Conservation (phyloP, 1,140 invertebrate species). For the Drosophila rhopaloa region DNA sequence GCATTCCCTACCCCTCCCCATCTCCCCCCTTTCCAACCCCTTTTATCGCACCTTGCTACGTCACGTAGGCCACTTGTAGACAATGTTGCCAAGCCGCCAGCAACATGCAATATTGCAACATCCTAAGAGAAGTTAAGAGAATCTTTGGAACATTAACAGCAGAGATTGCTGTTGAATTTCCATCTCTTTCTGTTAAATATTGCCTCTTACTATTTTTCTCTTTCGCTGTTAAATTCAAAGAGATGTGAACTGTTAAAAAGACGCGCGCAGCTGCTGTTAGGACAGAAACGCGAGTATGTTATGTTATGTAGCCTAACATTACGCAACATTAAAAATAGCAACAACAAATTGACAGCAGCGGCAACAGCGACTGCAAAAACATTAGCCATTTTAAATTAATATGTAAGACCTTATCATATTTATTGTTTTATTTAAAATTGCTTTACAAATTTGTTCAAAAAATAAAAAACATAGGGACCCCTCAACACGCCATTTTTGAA, state of each 20-base stretch:
- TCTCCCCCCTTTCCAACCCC: background rate
- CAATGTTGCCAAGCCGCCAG: conserved; percentile 33
- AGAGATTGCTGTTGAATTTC: conserved; percentile 5
- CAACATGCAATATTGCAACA: conserved; percentile 26
- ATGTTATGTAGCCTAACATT: conserved; percentile 70
- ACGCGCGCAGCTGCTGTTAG: conserved; percentile 46
- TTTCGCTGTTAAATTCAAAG: conserved; percentile 54
- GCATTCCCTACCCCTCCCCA: conserved; percentile 9
- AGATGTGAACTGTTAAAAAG: conserved; percentile 29
- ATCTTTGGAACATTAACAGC: conserved; percentile 3
- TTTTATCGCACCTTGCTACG: conserved; percentile 15
- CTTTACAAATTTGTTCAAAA: too few species aligned
- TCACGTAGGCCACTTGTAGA: conserved; percentile 44
- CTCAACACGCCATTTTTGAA: background rate
- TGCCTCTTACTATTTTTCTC: conserved; percentile 18
- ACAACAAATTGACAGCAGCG: conserved; percentile 30
- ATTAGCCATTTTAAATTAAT: conserved; percentile 16
- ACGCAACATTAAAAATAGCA: conserved; percentile 70
- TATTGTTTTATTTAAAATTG: too few species aligned
- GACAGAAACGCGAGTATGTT: conserved; percentile 63
- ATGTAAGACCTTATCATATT: conserved; percentile 23
- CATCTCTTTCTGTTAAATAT: background rate
- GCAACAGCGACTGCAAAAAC: conserved; percentile 10
- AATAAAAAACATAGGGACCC: too few species aligned
- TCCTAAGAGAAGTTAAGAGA: conserved; percentile 3